Evolutionary conservation across 2,888 invertebrate genomes (phyloP).

Genomic region (Oscheius onirici): DNA sequence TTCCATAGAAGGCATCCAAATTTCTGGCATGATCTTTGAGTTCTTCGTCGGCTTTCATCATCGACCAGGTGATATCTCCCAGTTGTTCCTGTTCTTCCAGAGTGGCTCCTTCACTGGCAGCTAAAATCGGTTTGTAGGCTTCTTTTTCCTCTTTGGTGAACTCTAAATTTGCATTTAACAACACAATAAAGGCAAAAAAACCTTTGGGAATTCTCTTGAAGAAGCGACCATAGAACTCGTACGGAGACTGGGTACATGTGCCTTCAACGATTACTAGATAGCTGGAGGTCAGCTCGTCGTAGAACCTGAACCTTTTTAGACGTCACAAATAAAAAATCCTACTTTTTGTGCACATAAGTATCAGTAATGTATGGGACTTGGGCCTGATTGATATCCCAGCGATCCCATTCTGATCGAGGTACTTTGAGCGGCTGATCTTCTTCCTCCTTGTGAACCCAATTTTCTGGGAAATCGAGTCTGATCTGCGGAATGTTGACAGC

Average conservation of each 20-base stretch:
- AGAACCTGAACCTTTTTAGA: background rate
- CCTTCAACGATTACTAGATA: constrained; percentile 42
- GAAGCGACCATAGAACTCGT: constrained; percentile 48
- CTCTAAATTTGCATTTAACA: constrained; percentile 1
- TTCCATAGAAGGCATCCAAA: constrained; percentile 45
- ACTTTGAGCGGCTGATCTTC: background rate
- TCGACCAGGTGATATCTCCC: constrained; percentile 27
- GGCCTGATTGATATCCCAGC: constrained; percentile 14
- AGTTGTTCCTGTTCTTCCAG: constrained; percentile 19
- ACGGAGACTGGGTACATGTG: constrained; percentile 43
- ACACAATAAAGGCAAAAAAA: background rate
- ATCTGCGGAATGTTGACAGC: background rate
- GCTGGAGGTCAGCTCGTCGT: background rate
- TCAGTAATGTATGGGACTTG: background rate
- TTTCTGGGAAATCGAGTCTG: background rate
- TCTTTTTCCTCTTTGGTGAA: constrained; percentile 20
- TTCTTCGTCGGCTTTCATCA: constrained; percentile 42
- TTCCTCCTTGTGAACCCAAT: background rate
- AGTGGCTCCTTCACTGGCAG: background rate
- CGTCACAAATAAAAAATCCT: background rate
- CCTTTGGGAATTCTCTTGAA: constrained; percentile 25
- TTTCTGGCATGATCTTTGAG: constrained; percentile 34
- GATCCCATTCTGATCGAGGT: constrained; percentile 23
- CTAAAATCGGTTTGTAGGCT: background rate
- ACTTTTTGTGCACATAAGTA: constrained; percentile 14